Base-by-base conservation (phyloP, 2,797 vertebrate genomes). In the Rhabdomys pumilio region DNA sequence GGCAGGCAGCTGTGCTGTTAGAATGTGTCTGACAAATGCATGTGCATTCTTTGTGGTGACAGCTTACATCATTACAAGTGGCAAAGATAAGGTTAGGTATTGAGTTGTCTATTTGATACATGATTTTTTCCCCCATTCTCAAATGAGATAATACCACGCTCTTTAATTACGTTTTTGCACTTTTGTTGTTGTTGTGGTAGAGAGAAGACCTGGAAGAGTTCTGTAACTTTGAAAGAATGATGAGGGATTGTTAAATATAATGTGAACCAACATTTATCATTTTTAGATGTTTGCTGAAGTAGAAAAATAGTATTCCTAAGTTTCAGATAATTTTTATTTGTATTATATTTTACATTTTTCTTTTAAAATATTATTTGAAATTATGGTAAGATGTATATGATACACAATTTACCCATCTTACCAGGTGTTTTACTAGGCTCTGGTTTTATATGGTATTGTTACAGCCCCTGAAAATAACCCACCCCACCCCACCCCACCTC, bases 1-100 rank as follows among this genome's bases (percentile, higher is more conserved):
- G 3, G 5, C 67, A 75, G 97, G 97, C 97, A 98, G 97, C 98
- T 98, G 98, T 84, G 0, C 83, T 88, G 15, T 81, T 38, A 97
- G 77, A 89, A 67, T 76, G 3, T 26, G 81, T 80, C 90, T 97
- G 92, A 92, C n/a, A 86, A 41, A 76, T 55, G 90, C 50, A 13
- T 69, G 73, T 76, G 11, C 77, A 90, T 96, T 96, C 86, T 86
- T 94, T 59, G 69, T 50, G 76, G 47, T 94, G 76, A 72, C 67
- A 84, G 57, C 93, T 89, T 94, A 53, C 29, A 94, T 59, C 44
- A 20, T 57, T 93, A 50, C 72, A 79, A 34, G 31, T 84, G 76
- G 73, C 17, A 82, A 82, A 44, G 22, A n/a, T 55, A 67, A 67
- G 41, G 69, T 76, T 79, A 88, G 47, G 69, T 91, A 7, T 61